Evolutionary conservation across 2,888 invertebrate genomes (phyloP), one percentile per base, ranked within the genome.

Genomic region (Buathra laborator): DNA sequence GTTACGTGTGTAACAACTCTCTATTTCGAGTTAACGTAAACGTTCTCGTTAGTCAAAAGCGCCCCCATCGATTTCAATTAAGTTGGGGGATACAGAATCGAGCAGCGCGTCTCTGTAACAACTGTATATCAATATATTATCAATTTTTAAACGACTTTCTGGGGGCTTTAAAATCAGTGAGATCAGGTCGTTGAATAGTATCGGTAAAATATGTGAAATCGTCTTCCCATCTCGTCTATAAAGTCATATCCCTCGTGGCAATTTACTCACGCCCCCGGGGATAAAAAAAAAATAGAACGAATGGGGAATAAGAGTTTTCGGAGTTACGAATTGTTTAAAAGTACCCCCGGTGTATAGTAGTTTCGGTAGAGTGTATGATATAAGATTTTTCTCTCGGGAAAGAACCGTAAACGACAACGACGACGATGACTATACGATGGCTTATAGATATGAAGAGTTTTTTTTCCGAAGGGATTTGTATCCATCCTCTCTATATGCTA

Each of bases 391-490:
- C 66, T 83, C 83, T 67, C 66, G 77, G 83, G 81, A 84, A 85
- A 86, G 85, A 80, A 84, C 80, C 75, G 72, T 79, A 70, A 83
- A 66, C 66, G 82, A 62, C 74, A 64, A 78, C 62, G 66, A 78
- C 81, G 53, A 74, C 81, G 16, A 71, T 32, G 48, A 71, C 62
- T 48, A 84, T 68, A 86, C 82, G 87, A 86, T 87, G 88, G 87
- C 90, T 90, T 90, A 90, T 89, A 90, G 90, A 92, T 91, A 91
- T 88, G 90, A 89, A 90, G 89, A 91, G 88, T 90, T 90, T 89
- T 82, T 32, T 62, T 62, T 62, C n/a, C 62, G 62, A 32, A 86
- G 90, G 90, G 91, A 92, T 92, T 92, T 91, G 91, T 92, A 88
- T 87, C 87, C 89, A 89, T 85, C 76, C 88, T 24, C 24, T 24